Evolutionary conservation across 2,888 invertebrate species (phyloP).

Genomic region (Clanis bilineata): DNA sequence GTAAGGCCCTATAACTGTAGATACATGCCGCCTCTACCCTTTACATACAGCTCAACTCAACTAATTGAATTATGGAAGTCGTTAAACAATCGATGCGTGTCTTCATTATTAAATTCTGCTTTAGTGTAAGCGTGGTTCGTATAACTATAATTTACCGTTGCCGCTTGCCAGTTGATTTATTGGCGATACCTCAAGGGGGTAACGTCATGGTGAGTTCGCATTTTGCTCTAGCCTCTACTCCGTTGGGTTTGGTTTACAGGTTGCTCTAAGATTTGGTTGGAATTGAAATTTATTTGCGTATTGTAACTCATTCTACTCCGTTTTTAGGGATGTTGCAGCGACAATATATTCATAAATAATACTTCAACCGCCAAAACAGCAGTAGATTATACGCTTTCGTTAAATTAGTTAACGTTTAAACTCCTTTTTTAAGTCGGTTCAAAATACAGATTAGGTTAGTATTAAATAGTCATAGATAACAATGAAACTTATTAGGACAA

Average conservation of each 20-base stretch:
- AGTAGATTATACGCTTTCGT: no score
- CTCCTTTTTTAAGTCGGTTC: no score
- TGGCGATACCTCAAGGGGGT: slow-evolving; percentile 48
- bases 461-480: no score
- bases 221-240: slow-evolving; percentile 37
- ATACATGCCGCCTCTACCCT: slow-evolving; percentile 43
- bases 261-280: slow-evolving; percentile 10
- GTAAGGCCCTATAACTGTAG: background rate
- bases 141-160: slow-evolving; percentile 70
- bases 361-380: no score
- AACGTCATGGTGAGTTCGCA: slow-evolving; percentile 59
- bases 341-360: no score
- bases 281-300: background rate
- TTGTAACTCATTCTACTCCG: background rate
- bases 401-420: no score
- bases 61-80: slow-evolving; percentile 72
- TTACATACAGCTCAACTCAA: slow-evolving; percentile 44
- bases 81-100: slow-evolving; percentile 78
- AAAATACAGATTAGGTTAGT: no score
- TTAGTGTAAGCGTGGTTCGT: slow-evolving; percentile 74
- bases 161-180: slow-evolving; percentile 58
- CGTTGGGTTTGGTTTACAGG: slow-evolving; percentile 18
- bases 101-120: slow-evolving; percentile 72
- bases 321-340: no score
- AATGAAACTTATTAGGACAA: no score